Evolutionary conservation across 2,888 invertebrate species (phyloP), one percentile per base, ranked within the genome.

Genomic region (Hermaeophaga mercurialis): DNA sequence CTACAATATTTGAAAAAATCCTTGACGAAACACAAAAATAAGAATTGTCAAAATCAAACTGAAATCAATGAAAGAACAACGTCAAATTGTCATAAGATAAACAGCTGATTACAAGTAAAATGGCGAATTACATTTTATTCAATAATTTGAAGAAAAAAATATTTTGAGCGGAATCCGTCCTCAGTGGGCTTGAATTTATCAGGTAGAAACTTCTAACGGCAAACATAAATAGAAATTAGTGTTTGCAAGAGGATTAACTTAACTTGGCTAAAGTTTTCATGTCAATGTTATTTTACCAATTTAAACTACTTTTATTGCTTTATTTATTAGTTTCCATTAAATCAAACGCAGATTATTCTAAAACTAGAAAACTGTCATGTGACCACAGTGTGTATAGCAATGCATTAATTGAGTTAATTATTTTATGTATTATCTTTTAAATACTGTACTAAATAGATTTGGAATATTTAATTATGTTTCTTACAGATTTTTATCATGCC

Each of bases 401-500:
- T 56, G 60, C 53, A 43, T 61, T 66, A 72, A 72, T 73, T 71
- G 68, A 70, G 38, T 19, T 8, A 46, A 38, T 36, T 38, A 38
- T 22, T 12, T 39, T 15, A 28, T 12, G 11, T 22, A n/a, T n/a
- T n/a, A n/a, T n/a, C n/a, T n/a, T n/a, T n/a, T n/a, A n/a, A 28
- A 39, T 11, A 22, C 7, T 6, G 22, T 14, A 19, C 22, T n/a
- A 12, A 24, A 14, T 31, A 12, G 18, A 11, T 34, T 26, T 26
- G 17, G 1, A 17, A 38, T 12, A 41, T 19, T 15, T 12, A 45
- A 19, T 26, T 15, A 14, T 41, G n/a, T 47, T 54, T 50, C 60
- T 49, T 55, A 14, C 11, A 62, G 62, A 38, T 59, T 5, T 3
- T 3, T 22, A 38, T 31, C 14, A 90, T 90, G 84, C 89, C 89